Percentiles rank a stretch among this genome's conserved stretches.
These are phyloP conservation scores for Theodoxus fluviatilis DNA, from an alignment of 2,888 invertebrate genomes.

Conservation along the genomic window DNA sequence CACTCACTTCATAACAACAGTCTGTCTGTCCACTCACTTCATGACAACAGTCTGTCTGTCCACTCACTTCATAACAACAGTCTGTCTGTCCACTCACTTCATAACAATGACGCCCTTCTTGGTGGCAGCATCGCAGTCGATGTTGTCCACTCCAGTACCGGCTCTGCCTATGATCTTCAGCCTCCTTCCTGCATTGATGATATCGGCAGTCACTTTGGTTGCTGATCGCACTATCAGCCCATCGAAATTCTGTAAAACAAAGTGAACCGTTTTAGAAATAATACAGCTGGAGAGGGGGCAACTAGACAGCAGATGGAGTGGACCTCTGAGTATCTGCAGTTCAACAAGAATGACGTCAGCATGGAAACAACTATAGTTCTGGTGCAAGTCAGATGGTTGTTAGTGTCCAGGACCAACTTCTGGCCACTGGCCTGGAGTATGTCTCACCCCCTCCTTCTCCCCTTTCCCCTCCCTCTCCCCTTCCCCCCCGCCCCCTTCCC, in stretches of 20 bases:
- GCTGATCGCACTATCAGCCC: constrained; percentile 92
- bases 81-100: constrained; percentile 79
- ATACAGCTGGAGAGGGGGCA: not conserved
- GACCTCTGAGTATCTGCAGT: no score
- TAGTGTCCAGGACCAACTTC: no score
- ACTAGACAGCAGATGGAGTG: no score
- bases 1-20: no score
- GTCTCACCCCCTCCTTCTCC: no score
- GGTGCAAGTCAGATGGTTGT: no score
- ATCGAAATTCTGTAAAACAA: constrained; percentile 78
- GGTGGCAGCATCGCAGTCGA: constrained; percentile 87
- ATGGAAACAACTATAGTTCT: not conserved
- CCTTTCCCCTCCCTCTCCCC: no score
- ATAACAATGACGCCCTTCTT: constrained; percentile 85
- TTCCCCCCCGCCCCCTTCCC: no score
- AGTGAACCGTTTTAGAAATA: not conserved
- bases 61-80: no score
- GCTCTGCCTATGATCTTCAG: constrained; percentile 92
- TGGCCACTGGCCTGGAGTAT: no score
- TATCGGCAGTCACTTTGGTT: constrained; percentile 88
- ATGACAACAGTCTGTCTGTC: no score
- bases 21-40: no score
- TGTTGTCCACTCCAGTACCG: constrained; percentile 99
- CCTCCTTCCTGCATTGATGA: constrained; percentile 76
- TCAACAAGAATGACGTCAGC: not conserved